phyloP scores from a whole-genome alignment of 2,113 vertebrate species.

The Benitochromis conjunctus region DNA sequence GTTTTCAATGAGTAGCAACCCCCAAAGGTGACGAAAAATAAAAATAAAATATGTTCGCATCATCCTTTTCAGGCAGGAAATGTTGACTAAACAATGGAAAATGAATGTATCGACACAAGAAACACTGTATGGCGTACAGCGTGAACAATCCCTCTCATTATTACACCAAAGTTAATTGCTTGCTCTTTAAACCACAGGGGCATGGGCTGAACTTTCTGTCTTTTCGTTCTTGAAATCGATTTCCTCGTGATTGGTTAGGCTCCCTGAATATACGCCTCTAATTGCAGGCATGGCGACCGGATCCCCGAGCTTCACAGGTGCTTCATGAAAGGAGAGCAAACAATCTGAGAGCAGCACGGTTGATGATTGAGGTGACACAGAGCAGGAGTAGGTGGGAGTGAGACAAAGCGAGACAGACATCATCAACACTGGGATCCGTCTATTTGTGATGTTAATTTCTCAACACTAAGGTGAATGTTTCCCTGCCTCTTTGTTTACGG shows the following conservation, averaged over 20 bases:
- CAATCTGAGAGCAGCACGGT: not conserved
- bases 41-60: not conserved
- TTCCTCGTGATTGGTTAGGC: not conserved
- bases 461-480: slow-evolving; percentile 2
- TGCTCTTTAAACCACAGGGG: slow-evolving; percentile 9
- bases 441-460: slow-evolving; percentile 52
- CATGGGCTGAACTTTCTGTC: not conserved
- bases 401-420: not conserved
- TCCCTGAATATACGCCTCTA: slow-evolving; percentile 12
- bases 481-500: not conserved
- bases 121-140: not conserved
- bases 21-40: not conserved
- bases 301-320: slow-evolving; percentile 51
- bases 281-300: slow-evolving; percentile 28
- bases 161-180: not conserved
- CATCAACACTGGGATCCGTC: slow-evolving; percentile 20
- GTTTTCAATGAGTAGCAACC: not conserved
- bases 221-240: slow-evolving; percentile 5
- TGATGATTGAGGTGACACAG: slow-evolving; percentile 15
- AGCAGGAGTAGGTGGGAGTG: not conserved
- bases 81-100: not conserved
- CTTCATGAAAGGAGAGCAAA: slow-evolving; percentile 50
- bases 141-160: not conserved
- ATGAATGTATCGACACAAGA: not conserved
- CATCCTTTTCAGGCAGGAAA: not conserved